Conservation (phyloP, 1,140 invertebrate genomes). For the Scylla paramamosain region DNA sequence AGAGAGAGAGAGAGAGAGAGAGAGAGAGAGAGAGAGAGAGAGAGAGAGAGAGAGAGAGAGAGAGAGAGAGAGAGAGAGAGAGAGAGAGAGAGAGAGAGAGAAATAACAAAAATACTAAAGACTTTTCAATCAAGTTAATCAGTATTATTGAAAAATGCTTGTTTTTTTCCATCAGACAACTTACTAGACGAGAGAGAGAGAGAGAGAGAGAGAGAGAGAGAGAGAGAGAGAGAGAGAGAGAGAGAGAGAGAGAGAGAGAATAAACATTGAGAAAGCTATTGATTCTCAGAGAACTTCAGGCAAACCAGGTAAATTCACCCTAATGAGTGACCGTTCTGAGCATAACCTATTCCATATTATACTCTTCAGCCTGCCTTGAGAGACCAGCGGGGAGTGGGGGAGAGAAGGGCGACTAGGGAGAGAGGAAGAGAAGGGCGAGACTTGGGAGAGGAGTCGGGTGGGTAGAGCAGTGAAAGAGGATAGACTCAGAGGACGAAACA, state of each 20-base stretch:
- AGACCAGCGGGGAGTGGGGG: too few species aligned
- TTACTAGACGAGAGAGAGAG: not conserved
- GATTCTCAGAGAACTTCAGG: not conserved
- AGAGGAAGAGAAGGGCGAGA: too few species aligned
- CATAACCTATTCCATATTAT: too few species aligned
- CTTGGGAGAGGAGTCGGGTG: too few species aligned
- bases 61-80: not conserved
- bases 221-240: slow-evolving; percentile 10
- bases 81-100: not conserved
- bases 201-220: not conserved
- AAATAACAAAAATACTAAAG: too few species aligned
- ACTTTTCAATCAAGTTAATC: too few species aligned
- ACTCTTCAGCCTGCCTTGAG: too few species aligned
- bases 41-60: not conserved
- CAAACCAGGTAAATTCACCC: not conserved
- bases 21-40: not conserved
- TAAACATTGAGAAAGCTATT: not conserved
- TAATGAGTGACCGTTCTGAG: too few species aligned
- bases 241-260: not conserved
- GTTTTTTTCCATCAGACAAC: too few species aligned
- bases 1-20: slow-evolving; percentile 58
- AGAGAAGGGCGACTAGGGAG: too few species aligned
- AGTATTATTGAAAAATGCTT: too few species aligned
- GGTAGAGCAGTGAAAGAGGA: not conserved
- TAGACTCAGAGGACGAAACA: not conserved